phyloP scores from a whole-genome alignment of 1,140 invertebrate species.

The Pemphigus obesinymphae region DNA sequence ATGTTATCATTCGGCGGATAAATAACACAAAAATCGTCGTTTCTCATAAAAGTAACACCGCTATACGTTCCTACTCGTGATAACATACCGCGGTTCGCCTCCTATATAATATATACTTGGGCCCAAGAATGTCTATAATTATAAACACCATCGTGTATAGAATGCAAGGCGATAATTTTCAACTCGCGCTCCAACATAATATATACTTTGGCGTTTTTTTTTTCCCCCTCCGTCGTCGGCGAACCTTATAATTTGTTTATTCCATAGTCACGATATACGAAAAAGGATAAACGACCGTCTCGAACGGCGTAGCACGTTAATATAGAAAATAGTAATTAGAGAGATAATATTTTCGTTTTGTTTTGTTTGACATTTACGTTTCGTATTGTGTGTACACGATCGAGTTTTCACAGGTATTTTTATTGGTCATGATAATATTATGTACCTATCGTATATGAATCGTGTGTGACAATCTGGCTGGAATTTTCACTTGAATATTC shows the following conservation, averaged over 20 bases:
- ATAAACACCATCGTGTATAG: not conserved
- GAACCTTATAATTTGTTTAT: slow-evolving; percentile 32
- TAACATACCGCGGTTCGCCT: not conserved
- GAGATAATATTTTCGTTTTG: not conserved
- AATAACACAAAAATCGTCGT: slow-evolving; percentile 2
- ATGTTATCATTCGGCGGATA: not conserved
- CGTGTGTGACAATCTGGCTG: not conserved
- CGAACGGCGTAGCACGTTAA: not conserved
- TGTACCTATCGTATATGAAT: too few relatives aligned
- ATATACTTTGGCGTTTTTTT: not conserved
- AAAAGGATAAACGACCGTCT: slow-evolving; percentile 7
- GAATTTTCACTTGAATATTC: not conserved
- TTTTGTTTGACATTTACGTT: not conserved
- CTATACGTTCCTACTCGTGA: not conserved
- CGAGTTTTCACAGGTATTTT: not conserved
- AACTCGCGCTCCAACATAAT: not conserved
- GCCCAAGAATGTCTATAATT: not conserved
- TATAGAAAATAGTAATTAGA: slow-evolving; percentile 17
- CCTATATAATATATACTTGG: too few relatives aligned
- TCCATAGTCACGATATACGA: not conserved
- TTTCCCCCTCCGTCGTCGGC: not conserved
- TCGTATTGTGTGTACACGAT: not conserved
- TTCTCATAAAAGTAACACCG: slow-evolving; percentile 20
- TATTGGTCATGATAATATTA: not conserved
- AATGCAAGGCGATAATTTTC: slow-evolving; percentile 17